These are phyloP conservation scores for Babylonia areolata DNA, from an alignment of 1,140 invertebrate species.

Conservation along the genomic window DNA sequence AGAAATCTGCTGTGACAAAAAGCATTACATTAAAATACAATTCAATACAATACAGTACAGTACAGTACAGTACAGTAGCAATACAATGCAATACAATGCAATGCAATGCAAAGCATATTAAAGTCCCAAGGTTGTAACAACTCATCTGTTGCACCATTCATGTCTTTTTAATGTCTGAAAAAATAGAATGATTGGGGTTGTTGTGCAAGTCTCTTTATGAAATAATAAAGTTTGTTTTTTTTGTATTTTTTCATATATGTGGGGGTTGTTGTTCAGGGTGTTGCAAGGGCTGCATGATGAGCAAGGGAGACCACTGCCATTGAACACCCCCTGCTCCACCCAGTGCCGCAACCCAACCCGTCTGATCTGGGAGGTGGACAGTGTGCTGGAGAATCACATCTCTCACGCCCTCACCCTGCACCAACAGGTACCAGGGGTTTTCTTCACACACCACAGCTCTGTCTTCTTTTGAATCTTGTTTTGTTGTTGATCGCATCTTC, in stretches of 20 bases:
- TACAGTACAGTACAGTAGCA: too few species aligned
- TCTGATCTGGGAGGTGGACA: conserved; percentile 42
- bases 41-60: too few species aligned
- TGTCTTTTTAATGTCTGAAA: neutral
- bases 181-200: neutral
- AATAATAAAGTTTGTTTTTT: neutral
- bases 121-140: too few species aligned
- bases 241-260: neutral
- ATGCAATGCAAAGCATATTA: too few species aligned
- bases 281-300: neutral
- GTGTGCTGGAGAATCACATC: conserved; percentile 20
- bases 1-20: too few species aligned
- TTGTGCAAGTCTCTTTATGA: neutral
- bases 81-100: too few species aligned
- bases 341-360: conserved; percentile 25
- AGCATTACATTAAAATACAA: too few species aligned
- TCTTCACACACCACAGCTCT: too few species aligned
- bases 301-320: conserved; percentile 14
- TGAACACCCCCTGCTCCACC: neutral
- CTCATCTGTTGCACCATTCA: too few species aligned
- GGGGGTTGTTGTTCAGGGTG: neutral
- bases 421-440: conserved; percentile 6
- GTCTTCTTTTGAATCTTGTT: too few species aligned
- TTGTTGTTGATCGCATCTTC: too few species aligned
- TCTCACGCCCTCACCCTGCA: conserved; percentile 22